phyloP scores from a whole-genome alignment of 2,113 vertebrate genomes.

The Diphyllodes magnificus region DNA sequence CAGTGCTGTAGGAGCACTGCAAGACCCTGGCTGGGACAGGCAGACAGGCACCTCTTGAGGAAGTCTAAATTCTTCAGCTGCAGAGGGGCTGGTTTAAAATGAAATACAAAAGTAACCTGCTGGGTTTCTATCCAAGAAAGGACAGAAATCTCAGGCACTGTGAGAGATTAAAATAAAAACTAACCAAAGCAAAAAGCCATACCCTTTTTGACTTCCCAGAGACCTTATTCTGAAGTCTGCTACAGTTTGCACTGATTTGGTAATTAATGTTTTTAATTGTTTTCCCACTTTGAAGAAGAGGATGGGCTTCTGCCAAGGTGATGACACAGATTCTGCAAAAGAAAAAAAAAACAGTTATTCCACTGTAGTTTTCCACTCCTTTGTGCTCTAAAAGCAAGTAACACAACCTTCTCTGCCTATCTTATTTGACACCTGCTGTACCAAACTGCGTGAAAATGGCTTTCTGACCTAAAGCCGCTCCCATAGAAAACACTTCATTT shows the following conservation, averaged over 20 bases:
- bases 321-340: conserved; percentile 87
- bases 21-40: neutral
- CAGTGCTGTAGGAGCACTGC: neutral
- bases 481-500: neutral
- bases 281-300: conserved; percentile 85
- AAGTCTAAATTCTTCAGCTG: neutral
- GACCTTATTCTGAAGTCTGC: conserved; percentile 94
- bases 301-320: conserved; percentile 92
- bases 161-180: neutral
- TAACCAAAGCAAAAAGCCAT: neutral
- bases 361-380: fast-evolving
- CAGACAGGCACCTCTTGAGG: neutral
- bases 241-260: conserved; percentile 94
- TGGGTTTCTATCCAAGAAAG: neutral
- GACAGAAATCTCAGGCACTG: neutral
- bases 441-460: neutral
- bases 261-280: conserved; percentile 87
- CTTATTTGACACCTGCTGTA: neutral
- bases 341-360: neutral
- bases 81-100: neutral
- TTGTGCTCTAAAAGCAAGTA: neutral
- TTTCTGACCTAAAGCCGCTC: neutral
- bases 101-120: neutral
- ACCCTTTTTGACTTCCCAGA: conserved; percentile 98
- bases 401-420: neutral